phyloP scores from a whole-genome alignment of 2,797 vertebrate species.

The Leuciscus waleckii region DNA sequence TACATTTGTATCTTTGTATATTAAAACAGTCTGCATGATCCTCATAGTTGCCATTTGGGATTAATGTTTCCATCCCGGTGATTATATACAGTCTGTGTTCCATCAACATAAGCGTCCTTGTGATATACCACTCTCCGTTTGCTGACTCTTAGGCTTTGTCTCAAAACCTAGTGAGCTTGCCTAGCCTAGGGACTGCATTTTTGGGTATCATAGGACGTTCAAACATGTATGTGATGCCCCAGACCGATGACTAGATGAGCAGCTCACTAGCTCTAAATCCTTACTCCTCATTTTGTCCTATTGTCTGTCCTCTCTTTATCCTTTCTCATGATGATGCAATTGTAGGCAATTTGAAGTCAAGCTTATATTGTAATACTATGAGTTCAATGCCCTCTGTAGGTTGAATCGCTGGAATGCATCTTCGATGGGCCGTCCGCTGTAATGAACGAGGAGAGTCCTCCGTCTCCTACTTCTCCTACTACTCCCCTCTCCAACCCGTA shows the following conservation, averaged over 20 bases:
- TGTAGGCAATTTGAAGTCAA: constrained; percentile 12
- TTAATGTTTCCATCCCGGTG: constrained; percentile 9
- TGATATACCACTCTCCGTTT: constrained; percentile 25
- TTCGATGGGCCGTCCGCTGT: constrained; percentile 75
- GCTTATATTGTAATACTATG: constrained; percentile 39
- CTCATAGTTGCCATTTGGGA: neutral
- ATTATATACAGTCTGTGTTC: neutral
- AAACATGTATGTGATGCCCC: neutral
- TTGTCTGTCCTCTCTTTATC: neutral
- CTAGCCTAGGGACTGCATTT: neutral
- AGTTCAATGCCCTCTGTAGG: constrained; percentile 71
- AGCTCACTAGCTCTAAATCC: neutral
- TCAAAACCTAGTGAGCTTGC: constrained; percentile 4
- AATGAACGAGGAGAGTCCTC: constrained; percentile 72
- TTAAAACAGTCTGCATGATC: neutral
- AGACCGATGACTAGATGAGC: neutral
- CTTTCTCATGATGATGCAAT: neutral
- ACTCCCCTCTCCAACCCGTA: constrained; percentile 73
- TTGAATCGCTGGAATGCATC: constrained; percentile 80
- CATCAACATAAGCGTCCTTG: neutral
- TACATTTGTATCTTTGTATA: neutral
- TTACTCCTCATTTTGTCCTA: constrained; percentile 1
- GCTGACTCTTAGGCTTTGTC: constrained; percentile 7
- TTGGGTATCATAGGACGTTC: neutral
- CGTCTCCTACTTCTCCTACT: constrained; percentile 72